A percentile compares a stretch with the other conserved stretches of the same genome.
Conservation (phyloP, 2,888 invertebrate genomes). For the Caenorhabditis virilis region DNA sequence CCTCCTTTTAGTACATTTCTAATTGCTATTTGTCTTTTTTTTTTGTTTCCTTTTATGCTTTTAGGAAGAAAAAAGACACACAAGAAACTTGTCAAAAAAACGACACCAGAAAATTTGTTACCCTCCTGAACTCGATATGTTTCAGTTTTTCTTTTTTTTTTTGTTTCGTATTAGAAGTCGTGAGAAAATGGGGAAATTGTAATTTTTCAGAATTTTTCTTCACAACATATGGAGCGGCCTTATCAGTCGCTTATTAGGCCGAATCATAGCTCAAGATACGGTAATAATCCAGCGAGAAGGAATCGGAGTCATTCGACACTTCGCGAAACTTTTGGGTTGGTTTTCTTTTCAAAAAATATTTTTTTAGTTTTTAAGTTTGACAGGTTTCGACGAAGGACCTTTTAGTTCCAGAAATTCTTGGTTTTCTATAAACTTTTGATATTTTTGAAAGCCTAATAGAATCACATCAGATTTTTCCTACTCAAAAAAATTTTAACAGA, state of each 20-base stretch:
- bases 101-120: neutral
- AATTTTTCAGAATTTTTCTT: neutral
- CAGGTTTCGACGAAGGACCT: no score
- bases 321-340: slow-evolving; percentile 37
- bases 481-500: no score
- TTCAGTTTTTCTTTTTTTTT: neutral
- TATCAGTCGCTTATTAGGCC: slow-evolving; percentile 26
- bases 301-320: slow-evolving; percentile 15
- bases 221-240: slow-evolving; percentile 14
- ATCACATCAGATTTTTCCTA: no score
- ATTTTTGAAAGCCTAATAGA: no score
- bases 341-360: no score
- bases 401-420: no score
- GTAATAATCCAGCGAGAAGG: neutral
- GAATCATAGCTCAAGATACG: slow-evolving; percentile 8
- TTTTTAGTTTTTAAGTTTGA: no score
- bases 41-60: no score
- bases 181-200: neutral
- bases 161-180: neutral
- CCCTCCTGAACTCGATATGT: neutral
- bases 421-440: no score
- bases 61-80: no score
- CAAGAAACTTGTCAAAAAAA: neutral
- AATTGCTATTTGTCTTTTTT: no score
- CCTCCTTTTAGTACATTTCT: no score